Evolutionary conservation across 2,113 vertebrate genomes (phyloP), one percentile per base, ranked within the genome.

Genomic region (Coturnix japonica): DNA sequence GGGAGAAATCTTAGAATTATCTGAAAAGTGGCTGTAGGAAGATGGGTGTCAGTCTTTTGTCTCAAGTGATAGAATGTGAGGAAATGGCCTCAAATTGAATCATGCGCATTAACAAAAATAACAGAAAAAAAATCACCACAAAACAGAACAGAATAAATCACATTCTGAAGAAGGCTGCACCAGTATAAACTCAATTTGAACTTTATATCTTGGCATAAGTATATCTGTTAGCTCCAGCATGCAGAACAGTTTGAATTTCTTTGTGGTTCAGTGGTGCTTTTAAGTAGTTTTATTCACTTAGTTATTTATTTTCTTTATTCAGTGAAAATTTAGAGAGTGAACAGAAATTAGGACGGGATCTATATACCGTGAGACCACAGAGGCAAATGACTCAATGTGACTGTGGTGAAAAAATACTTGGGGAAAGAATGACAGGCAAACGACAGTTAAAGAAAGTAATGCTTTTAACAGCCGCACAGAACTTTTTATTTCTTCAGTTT

Each of bases 241-340:
- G 46, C 39, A 76, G 59, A 91, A 9, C 30, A 86, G 70, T 79
- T 79, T 65, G 73, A 93, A 78, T 84, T 91, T 94, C 77, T 49
- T 59, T 70, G 61, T 91, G 39, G 53, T 26, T 95, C 64, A 41
- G 57, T 31, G 39, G 15, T 91, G 44, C 9, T 44, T 94, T 86
- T 90, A 61, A 86, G 53, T 43, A 90, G 20, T 0, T 8, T 43
- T 25, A 49, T 25, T 49, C 23, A 25, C 23, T 23, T 49, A 49
- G 22, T 49, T 25, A 49, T 25, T 72, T 35, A 49, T 72, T 79
- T 15, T 71, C 43, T 90, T 7, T 81, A 31, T 84, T 81, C 53
- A 57, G 13, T 91, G 65, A 84, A 93, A 85, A 35, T 21, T 70
- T 93, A 84, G 75, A 72, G 44, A 65, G 25, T 81, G 80, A 90